These are phyloP conservation scores for Apodemia duryi DNA, from an alignment of 2,888 invertebrate genomes.

Conservation along the genomic window DNA sequence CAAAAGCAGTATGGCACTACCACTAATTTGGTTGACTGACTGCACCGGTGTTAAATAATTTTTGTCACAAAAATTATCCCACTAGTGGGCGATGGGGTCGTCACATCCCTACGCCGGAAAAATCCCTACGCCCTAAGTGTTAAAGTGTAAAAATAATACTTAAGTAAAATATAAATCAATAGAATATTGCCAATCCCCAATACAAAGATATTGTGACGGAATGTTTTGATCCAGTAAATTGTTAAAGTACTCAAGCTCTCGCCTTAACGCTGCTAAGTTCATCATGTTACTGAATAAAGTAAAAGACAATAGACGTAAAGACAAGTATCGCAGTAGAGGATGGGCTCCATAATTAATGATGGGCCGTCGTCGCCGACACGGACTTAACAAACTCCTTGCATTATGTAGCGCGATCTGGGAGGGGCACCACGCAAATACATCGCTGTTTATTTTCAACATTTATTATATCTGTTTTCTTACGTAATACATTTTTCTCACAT, in stretches of 20 bases:
- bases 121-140: too few relatives aligned
- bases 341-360: constrained; percentile 10
- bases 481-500: too few relatives aligned
- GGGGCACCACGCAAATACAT: neutral
- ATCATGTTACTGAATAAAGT: constrained; percentile 10
- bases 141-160: too few relatives aligned
- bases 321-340: constrained; percentile 7
- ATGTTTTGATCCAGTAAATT: neutral
- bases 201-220: neutral
- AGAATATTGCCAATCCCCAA: neutral
- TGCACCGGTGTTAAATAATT: too few relatives aligned
- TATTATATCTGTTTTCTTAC: neutral
- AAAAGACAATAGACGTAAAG: constrained; percentile 6
- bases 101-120: too few relatives aligned
- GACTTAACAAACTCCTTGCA: constrained; percentile 1
- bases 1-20: too few relatives aligned
- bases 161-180: neutral
- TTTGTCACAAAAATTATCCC: too few relatives aligned
- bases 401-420: neutral
- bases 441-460: neutral
- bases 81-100: too few relatives aligned
- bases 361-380: constrained; percentile 6
- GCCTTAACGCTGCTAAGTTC: neutral
- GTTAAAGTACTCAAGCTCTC: neutral
- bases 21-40: too few relatives aligned